phyloP scores from a whole-genome alignment of 2,888 invertebrate genomes.

The Eupithecia tripunctaria region DNA sequence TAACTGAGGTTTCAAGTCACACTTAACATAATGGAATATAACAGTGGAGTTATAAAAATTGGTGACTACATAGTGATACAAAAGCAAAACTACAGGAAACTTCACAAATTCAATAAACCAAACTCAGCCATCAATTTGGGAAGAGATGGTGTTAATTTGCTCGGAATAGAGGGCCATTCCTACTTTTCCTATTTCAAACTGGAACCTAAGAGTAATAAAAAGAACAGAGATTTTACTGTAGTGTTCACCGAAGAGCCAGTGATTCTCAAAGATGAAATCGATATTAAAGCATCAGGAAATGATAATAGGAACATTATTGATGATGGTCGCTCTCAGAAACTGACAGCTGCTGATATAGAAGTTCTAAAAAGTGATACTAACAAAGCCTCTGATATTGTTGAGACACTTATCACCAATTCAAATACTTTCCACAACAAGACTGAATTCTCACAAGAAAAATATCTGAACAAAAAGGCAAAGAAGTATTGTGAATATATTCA shows the following conservation, averaged over 20 bases:
- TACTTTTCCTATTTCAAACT: constrained; percentile 91
- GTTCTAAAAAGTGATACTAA: constrained; percentile 90
- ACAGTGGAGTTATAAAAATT: constrained; percentile 76
- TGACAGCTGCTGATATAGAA: constrained; percentile 93
- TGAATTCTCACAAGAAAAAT: constrained; percentile 96
- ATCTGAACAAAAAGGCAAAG: constrained; percentile 96
- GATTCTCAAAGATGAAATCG: constrained; percentile 85
- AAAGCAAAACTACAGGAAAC: constrained; percentile 90
- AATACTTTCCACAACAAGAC: constrained; percentile 96
- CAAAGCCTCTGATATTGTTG: constrained; percentile 93
- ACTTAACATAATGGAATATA: constrained; percentile 19
- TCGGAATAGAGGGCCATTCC: constrained; percentile 87
- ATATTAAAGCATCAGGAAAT: constrained; percentile 87
- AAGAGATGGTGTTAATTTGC: constrained; percentile 88
- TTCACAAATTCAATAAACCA: constrained; percentile 88
- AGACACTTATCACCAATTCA: constrained; percentile 94
- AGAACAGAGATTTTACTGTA: constrained; percentile 82
- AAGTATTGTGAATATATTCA: constrained; percentile 95
- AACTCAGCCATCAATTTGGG: constrained; percentile 87
- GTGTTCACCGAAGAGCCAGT: constrained; percentile 79
- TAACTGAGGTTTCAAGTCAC: neutral
- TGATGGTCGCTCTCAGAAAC: constrained; percentile 91
- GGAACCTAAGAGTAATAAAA: constrained; percentile 84
- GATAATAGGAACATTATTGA: constrained; percentile 95
- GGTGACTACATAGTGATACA: constrained; percentile 91